These are phyloP conservation scores for Plutomurus gul DNA, from an alignment of 1,140 invertebrate species.

Conservation along the genomic window DNA sequence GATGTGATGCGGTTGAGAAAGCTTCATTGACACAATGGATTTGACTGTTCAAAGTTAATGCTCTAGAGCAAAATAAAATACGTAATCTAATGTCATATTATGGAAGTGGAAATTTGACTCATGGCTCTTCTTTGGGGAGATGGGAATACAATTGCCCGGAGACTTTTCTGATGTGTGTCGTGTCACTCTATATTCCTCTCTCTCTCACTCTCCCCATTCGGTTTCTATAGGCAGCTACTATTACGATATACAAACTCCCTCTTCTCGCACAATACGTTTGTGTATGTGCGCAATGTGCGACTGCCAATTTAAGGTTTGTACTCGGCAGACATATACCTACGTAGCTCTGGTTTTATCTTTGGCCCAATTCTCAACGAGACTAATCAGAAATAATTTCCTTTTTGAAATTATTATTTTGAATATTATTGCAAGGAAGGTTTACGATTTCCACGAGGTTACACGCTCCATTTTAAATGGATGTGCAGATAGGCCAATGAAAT, in stretches of 20 bases:
- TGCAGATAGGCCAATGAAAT: too few relatives aligned
- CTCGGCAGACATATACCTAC: too few relatives aligned
- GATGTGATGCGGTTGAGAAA: neutral
- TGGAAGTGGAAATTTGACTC: constrained; percentile 24
- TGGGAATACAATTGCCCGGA: neutral
- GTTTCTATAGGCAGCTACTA: too few relatives aligned
- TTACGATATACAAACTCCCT: neutral
- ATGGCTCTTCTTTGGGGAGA: constrained; percentile 4
- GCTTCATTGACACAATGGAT: constrained; percentile 2
- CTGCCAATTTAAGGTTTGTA: too few relatives aligned
- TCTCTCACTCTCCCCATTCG: too few relatives aligned
- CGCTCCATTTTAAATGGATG: too few relatives aligned
- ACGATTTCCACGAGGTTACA: too few relatives aligned
- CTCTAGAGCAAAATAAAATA: constrained; percentile 25
- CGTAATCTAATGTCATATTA: constrained; percentile 22
- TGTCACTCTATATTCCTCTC: too few relatives aligned
- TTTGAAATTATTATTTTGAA: neutral
- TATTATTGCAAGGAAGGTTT: too few relatives aligned
- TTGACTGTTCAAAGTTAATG: constrained; percentile 21
- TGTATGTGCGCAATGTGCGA: neutral
- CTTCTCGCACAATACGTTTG: neutral
- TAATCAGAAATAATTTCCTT: constrained; percentile 8
- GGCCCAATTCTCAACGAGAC: constrained; percentile 8
- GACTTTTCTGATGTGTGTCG: neutral
- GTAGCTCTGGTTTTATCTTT: too few relatives aligned